These are phyloP conservation scores for Coremacera marginata DNA, from an alignment of 2,888 invertebrate genomes.

Conservation along the genomic window DNA sequence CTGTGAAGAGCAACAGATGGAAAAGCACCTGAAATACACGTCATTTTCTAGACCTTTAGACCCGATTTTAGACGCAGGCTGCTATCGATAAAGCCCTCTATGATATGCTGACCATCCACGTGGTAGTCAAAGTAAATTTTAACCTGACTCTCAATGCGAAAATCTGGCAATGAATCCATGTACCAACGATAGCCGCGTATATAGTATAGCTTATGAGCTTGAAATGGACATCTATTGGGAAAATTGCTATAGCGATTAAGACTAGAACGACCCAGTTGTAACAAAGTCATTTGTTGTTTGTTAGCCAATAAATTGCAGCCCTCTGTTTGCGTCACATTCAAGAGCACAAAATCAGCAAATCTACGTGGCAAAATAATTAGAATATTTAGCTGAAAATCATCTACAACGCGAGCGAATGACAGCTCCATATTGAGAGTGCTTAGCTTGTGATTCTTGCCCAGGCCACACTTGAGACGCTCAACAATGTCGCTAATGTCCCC, in stretches of 20 bases:
- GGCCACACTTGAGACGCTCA: slow-evolving; percentile 37
- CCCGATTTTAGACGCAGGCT: background rate
- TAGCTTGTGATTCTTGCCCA: slow-evolving; percentile 46
- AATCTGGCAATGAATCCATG: slow-evolving; percentile 49
- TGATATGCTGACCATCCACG: background rate
- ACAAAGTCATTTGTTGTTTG: slow-evolving; percentile 50
- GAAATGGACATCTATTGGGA: slow-evolving; percentile 45
- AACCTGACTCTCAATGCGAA: slow-evolving; percentile 42
- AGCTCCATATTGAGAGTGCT: slow-evolving; percentile 48
- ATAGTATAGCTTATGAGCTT: slow-evolving; percentile 43
- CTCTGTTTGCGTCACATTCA: slow-evolving; percentile 46
- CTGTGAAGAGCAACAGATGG: background rate
- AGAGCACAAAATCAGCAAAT: slow-evolving; percentile 28
- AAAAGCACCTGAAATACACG: background rate
- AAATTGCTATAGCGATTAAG: slow-evolving; percentile 47
- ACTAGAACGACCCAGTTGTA: slow-evolving; percentile 45
- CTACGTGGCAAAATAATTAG: slow-evolving; percentile 43
- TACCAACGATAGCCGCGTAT: slow-evolving; percentile 47
- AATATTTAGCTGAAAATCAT: slow-evolving; percentile 44
- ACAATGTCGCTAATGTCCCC: background rate
- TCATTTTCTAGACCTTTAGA: background rate
- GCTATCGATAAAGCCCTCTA: background rate
- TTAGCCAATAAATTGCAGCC: slow-evolving; percentile 50
- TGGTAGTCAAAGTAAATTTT: background rate
- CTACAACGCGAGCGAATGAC: slow-evolving; percentile 42